These are phyloP conservation scores for Sanderia malayensis DNA, from an alignment of 30 jellyfish, hydroid and myxozoan genomes.

Conservation along the genomic window DNA sequence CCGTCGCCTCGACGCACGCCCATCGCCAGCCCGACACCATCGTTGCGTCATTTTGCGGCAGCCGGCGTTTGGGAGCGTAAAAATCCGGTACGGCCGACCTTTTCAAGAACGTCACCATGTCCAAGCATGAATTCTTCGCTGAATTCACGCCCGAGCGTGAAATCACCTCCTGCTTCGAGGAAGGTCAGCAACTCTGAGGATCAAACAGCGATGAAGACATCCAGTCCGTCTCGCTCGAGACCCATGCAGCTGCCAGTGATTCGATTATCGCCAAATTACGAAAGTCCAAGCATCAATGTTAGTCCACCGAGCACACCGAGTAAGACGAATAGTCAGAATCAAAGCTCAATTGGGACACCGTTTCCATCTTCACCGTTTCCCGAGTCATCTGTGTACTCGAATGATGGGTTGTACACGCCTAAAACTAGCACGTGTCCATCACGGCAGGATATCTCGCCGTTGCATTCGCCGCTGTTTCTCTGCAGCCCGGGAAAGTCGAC, in stretches of 20 bases:
- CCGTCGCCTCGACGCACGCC: conserved; percentile 72
- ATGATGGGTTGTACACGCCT: conserved; percentile 49
- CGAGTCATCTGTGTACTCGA: conserved; percentile 46
- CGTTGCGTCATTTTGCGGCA: conserved; percentile 38
- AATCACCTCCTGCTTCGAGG: conserved; percentile 43
- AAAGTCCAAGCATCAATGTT: conserved; percentile 75
- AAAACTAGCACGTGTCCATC: conserved; percentile 48
- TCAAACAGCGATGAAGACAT: conserved; percentile 18
- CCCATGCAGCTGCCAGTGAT: conserved; percentile 63
- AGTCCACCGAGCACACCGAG: conserved; percentile 91
- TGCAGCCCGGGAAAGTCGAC: conserved; percentile 58
- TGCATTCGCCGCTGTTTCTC: conserved; percentile 38
- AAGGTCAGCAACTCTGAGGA: conserved; percentile 33
- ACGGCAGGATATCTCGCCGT: conserved; percentile 45
- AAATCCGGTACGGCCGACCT: conserved; percentile 14
- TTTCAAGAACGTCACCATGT: conserved; percentile 46
- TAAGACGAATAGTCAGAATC: conserved; percentile 48
- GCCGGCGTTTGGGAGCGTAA: conserved; percentile 24
- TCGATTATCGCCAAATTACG: conserved; percentile 46
- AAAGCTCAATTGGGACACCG: conserved; percentile 68
- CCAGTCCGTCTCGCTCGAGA: conserved; percentile 43
- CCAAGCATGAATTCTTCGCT: conserved; percentile 58
- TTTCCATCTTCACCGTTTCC: conserved; percentile 56
- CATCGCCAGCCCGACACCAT: conserved; percentile 65
- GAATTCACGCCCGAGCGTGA: conserved; percentile 54